phyloP scores from a whole-genome alignment of 2,113 vertebrate genomes.

The Microcebus tavaratra region DNA sequence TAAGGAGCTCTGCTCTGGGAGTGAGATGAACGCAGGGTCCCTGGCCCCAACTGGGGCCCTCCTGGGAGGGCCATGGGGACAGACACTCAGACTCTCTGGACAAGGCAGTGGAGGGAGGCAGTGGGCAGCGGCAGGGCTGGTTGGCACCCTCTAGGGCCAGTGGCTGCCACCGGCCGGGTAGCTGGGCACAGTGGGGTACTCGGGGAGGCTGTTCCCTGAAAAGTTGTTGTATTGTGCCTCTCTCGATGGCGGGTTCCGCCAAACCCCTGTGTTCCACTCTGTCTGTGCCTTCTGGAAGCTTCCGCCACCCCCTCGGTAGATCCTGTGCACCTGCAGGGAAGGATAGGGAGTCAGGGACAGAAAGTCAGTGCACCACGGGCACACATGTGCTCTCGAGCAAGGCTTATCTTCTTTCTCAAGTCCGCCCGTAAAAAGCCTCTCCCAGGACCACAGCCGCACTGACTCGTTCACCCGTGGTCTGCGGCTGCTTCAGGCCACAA shows the following conservation, averaged over 20 bases:
- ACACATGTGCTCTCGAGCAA: not conserved
- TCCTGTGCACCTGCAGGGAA: slow-evolving; percentile 91
- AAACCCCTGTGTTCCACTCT: slow-evolving; percentile 91
- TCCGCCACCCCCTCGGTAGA: slow-evolving; percentile 93
- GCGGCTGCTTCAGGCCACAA: too few species aligned
- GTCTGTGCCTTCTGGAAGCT: slow-evolving; percentile 94
- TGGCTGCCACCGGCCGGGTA: slow-evolving; percentile 86
- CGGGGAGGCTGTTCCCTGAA: slow-evolving; percentile 93
- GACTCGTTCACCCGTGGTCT: too few species aligned
- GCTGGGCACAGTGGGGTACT: slow-evolving; percentile 95
- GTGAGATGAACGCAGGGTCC: not conserved
- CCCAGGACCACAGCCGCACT: too few species aligned
- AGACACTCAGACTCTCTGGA: not conserved
- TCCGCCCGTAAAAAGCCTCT: not conserved
- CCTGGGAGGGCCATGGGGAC: not conserved
- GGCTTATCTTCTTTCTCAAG: not conserved
- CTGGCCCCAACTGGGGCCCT: not conserved
- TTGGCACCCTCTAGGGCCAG: slow-evolving; percentile 80
- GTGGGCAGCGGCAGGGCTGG: fast-evolving
- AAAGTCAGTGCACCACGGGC: not conserved
- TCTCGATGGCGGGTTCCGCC: slow-evolving; percentile 90
- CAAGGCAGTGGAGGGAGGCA: not conserved
- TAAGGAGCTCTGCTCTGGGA: not conserved
- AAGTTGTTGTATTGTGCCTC: slow-evolving; percentile 91
- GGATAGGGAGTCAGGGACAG: not conserved